A percentile compares a stretch with the other conserved stretches of the same genome.
phyloP scores from a whole-genome alignment of 2,888 invertebrate species.

The Endotricha flammealis region DNA sequence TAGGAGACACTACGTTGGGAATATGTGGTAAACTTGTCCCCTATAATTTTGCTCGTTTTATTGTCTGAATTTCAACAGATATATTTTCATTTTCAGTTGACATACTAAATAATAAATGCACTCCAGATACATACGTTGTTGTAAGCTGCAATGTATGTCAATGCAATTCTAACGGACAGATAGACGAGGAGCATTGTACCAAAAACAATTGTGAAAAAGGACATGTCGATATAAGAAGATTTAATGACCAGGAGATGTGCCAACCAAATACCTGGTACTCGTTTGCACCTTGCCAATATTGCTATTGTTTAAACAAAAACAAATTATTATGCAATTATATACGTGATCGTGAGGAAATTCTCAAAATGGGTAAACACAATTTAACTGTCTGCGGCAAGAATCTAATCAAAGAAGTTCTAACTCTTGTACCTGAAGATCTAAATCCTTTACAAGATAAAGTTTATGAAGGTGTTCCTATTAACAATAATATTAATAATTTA shows the following conservation, averaged over 20 bases:
- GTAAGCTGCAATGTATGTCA: constrained; percentile 53
- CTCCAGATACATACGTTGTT: constrained; percentile 36
- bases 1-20: too few species aligned
- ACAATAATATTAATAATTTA: too few species aligned
- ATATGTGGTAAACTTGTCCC: too few species aligned
- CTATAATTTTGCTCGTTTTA: too few species aligned
- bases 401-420: constrained; percentile 35
- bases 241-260: too few species aligned
- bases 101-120: constrained; percentile 27
- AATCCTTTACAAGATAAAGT: too few species aligned
- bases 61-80: too few species aligned
- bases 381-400: constrained; percentile 44
- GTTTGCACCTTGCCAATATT: constrained; percentile 51
- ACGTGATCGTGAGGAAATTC: constrained; percentile 20
- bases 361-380: constrained; percentile 38
- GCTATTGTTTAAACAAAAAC: constrained; percentile 46
- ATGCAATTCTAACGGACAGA: constrained; percentile 38
- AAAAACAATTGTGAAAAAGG: constrained; percentile 37
- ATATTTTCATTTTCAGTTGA: constrained; percentile 23
- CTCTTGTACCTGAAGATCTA: constrained; percentile 29
- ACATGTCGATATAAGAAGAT: too few species aligned
- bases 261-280: constrained; percentile 42
- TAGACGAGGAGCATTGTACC: constrained; percentile 44
- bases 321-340: constrained; percentile 52
- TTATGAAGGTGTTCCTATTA: too few species aligned